Conservation (phyloP, 2,113 vertebrate species). For the Oophaga pumilio region DNA sequence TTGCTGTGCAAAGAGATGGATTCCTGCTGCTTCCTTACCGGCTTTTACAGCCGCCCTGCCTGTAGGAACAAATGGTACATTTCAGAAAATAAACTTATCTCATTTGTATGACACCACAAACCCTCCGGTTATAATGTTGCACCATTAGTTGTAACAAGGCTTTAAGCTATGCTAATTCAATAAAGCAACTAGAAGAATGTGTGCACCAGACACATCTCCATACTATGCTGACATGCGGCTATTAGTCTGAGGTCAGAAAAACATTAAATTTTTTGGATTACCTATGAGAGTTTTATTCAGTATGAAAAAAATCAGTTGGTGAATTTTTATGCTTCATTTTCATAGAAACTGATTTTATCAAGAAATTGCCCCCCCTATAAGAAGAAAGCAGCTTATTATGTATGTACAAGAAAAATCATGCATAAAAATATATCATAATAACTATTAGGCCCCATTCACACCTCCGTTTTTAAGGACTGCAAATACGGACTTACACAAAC, state of each 20-base stretch:
- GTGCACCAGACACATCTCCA: constrained; percentile 28
- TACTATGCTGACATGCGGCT: constrained; percentile 16
- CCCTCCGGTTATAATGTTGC: constrained; percentile 86
- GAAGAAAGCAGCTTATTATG: neutral
- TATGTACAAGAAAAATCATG: neutral
- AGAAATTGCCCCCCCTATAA: neutral
- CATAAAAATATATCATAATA: neutral
- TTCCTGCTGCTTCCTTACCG: constrained; percentile 81
- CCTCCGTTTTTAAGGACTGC: no score
- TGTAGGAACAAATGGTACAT: constrained; percentile 90
- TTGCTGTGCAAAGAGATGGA: constrained; percentile 79
- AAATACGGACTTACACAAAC: no score
- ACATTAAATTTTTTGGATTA: neutral
- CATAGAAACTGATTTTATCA: neutral
- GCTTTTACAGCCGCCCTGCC: constrained; percentile 87
- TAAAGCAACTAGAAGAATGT: constrained; percentile 42
- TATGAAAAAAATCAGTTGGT: neutral
- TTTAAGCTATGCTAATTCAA: constrained; percentile 67
- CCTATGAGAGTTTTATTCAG: neutral
- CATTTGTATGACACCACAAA: constrained; percentile 92
- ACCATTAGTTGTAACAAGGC: constrained; percentile 79
- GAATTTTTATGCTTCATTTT: neutral
- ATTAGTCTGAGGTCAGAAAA: neutral
- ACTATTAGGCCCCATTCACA: neutral
- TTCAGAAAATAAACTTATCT: constrained; percentile 94